Evolutionary conservation across 2,888 invertebrate genomes (phyloP).

Genomic region (Aphidoletes aphidimyza): DNA sequence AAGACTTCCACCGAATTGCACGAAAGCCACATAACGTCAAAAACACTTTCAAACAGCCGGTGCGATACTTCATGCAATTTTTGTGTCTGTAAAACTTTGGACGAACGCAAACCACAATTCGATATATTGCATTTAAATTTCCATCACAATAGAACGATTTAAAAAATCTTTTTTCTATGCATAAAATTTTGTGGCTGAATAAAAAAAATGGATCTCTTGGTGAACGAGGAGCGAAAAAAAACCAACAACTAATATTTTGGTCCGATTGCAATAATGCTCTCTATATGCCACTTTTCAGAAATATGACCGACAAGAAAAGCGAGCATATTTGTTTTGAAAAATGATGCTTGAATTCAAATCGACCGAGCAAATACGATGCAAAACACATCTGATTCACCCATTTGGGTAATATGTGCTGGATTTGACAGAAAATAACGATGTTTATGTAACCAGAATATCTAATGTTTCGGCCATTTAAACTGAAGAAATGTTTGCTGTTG

Average conservation of each 20-base stretch:
- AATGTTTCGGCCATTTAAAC: neutral
- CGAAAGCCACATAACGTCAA: neutral
- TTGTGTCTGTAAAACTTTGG: neutral
- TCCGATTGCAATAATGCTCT: constrained; percentile 4
- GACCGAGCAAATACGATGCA: constrained; percentile 23
- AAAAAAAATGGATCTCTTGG: too few species aligned
- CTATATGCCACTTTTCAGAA: too few species aligned
- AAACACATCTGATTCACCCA: constrained; percentile 9
- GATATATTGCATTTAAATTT: constrained; percentile 36
- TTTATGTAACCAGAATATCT: constrained; percentile 16
- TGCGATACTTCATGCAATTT: neutral
- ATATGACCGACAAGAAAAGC: neutral
- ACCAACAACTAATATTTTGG: neutral
- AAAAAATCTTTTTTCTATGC: neutral
- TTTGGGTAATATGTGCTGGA: neutral
- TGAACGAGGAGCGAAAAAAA: neutral
- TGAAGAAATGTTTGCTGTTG: too few species aligned
- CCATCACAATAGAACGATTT: neutral
- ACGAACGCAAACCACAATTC: neutral
- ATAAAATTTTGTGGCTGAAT: too few species aligned
- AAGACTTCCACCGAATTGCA: neutral
- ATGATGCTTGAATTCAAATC: constrained; percentile 11
- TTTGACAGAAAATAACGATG: constrained; percentile 49
- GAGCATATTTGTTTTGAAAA: constrained; percentile 8
- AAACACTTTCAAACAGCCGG: constrained; percentile 23